phyloP scores from a whole-genome alignment of 2,797 vertebrate genomes.

The Poecile montanus region DNA sequence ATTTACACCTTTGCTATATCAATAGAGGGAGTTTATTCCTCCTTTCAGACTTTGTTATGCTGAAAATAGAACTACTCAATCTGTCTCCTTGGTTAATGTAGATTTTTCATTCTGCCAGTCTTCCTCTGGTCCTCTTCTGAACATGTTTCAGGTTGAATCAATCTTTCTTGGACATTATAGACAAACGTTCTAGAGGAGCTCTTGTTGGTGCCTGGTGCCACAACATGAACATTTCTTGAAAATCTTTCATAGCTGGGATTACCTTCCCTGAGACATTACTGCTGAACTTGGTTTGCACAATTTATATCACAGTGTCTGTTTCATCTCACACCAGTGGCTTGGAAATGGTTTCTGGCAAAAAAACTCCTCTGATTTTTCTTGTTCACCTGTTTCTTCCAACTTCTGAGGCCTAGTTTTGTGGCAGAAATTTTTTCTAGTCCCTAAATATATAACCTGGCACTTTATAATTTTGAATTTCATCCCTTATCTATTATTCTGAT shows the following conservation, averaged over 20 bases:
- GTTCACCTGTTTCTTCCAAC: neutral
- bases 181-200: neutral
- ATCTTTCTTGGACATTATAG: neutral
- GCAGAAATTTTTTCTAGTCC: neutral
- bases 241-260: neutral
- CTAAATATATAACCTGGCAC: slow-evolving; percentile 6
- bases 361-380: neutral
- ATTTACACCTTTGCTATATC: neutral
- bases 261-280: neutral
- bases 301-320: neutral
- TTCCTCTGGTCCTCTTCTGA: neutral
- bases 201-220: neutral
- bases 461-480: slow-evolving; percentile 24
- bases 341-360: neutral
- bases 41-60: neutral
- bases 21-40: neutral
- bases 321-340: neutral
- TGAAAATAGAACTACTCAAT: neutral
- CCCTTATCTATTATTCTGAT: slow-evolving; percentile 40
- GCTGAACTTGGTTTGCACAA: neutral
- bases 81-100: neutral
- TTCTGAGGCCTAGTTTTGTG: neutral
- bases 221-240: neutral
- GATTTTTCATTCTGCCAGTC: neutral
- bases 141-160: neutral